A percentile compares a stretch with the other conserved stretches of the same genome.
phyloP scores from a whole-genome alignment of 2,797 vertebrate species.

The Lutjanus argentimaculatus region DNA sequence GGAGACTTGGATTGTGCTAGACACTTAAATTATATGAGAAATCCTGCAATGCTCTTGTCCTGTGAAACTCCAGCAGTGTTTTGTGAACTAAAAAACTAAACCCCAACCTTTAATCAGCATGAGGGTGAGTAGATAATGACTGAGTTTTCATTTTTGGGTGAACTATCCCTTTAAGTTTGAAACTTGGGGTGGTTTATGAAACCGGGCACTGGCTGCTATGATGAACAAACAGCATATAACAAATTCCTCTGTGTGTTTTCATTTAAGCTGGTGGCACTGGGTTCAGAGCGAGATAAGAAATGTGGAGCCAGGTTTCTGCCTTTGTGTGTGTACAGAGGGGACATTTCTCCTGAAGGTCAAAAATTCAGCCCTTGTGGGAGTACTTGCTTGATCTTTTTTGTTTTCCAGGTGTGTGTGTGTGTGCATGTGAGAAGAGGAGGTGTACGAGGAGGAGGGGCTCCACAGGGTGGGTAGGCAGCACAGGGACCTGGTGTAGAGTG shows the following conservation, averaged over 20 bases:
- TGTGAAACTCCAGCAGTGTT: too few species aligned
- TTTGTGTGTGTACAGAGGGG: constrained; percentile 37
- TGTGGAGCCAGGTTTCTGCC: constrained; percentile 7
- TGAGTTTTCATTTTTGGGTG: too few species aligned
- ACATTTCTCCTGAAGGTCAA: constrained; percentile 71
- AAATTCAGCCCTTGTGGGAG: constrained; percentile 53
- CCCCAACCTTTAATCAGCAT: too few species aligned
- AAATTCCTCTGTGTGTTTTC: constrained; percentile 52
- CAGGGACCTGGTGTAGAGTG: constrained; percentile 82
- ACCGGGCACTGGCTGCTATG: constrained; percentile 19
- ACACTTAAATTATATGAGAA: too few species aligned
- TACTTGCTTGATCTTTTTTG: constrained; percentile 58
- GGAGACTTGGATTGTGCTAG: too few species aligned
- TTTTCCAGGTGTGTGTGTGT: constrained; percentile 38
- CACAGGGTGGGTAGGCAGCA: constrained; percentile 71
- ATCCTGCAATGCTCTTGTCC: too few species aligned
- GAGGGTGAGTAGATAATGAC: too few species aligned
- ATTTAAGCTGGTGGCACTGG: constrained; percentile 15
- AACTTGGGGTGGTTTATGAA: too few species aligned
- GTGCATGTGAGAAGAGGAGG: constrained; percentile 40
- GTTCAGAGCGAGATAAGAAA: constrained; percentile 35
- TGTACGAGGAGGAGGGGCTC: constrained; percentile 69
- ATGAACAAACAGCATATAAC: constrained; percentile 55
- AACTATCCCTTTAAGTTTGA: too few species aligned
- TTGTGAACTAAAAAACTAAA: too few species aligned